phyloP scores from a whole-genome alignment of 2,113 vertebrate species.

The Scatophagus argus region DNA sequence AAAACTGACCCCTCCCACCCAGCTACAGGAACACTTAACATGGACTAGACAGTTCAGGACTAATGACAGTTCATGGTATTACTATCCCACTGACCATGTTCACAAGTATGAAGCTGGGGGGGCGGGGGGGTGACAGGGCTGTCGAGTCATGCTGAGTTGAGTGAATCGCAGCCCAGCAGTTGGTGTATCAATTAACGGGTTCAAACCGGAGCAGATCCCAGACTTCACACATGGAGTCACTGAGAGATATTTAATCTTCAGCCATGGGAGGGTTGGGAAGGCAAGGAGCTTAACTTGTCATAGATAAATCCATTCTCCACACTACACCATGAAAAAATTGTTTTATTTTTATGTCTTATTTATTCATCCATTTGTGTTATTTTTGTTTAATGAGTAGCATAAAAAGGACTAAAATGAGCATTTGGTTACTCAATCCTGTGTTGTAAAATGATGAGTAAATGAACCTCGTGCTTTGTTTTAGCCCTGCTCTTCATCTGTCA shows the following conservation, averaged over 20 bases:
- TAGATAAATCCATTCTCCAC: no score
- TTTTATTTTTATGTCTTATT: no score
- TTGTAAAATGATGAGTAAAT: no score
- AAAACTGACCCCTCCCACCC: background rate
- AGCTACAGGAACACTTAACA: background rate
- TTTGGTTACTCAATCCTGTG: no score
- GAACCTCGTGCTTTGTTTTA: no score
- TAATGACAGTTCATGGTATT: constrained; percentile 10
- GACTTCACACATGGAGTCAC: constrained; percentile 48
- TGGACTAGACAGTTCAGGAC: background rate
- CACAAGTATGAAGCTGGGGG: constrained; percentile 4
- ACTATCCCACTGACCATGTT: constrained; percentile 22
- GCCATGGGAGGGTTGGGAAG: constrained; percentile 48
- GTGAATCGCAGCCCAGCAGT: constrained; percentile 55
- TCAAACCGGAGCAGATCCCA: constrained; percentile 61
- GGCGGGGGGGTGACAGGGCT: constrained; percentile 11
- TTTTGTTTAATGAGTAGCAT: no score
- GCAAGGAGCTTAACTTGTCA: constrained; percentile 48
- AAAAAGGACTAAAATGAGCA: no score
- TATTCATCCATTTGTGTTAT: no score
- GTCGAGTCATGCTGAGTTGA: constrained; percentile 37
- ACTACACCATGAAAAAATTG: no score
- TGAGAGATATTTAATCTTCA: constrained; percentile 73
- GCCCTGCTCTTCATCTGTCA: constrained; percentile 9
- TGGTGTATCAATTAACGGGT: constrained; percentile 74